Conservation (phyloP, 2,797 vertebrate genomes). For the Xenentodon cancila region DNA sequence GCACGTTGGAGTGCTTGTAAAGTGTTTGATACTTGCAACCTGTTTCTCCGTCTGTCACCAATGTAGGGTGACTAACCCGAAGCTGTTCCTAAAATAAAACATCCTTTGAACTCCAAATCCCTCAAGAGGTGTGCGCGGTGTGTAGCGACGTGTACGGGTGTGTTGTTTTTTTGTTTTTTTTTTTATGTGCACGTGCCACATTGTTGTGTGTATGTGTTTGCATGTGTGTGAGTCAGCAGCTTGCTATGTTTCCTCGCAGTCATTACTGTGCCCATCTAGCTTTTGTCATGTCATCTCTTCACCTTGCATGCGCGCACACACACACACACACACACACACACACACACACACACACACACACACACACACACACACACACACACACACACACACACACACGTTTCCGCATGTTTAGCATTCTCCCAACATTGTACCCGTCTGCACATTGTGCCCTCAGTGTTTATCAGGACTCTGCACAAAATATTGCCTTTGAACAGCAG, state of each 20-base stretch:
- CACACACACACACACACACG: background rate
- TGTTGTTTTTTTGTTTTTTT: no score
- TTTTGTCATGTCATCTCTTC: slow-evolving; percentile 9
- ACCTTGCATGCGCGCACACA: background rate
- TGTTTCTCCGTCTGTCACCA: slow-evolving; percentile 70
- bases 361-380: no score
- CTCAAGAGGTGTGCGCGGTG: slow-evolving; percentile 27
- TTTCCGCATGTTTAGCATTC: slow-evolving; percentile 6
- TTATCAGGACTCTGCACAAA: slow-evolving; percentile 30
- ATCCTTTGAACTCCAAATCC: slow-evolving; percentile 69
- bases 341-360: no score
- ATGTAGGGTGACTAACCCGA: slow-evolving; percentile 65
- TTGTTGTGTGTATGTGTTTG: background rate
- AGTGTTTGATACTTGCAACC: slow-evolving; percentile 70
- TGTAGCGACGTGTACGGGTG: background rate
- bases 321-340: background rate
- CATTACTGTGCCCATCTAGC: slow-evolving; percentile 33
- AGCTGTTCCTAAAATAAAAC: slow-evolving; percentile 70
- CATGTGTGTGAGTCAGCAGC: slow-evolving; percentile 18
- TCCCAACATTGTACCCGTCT: slow-evolving; percentile 12
- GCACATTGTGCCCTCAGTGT: slow-evolving; percentile 23
- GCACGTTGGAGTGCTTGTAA: slow-evolving; percentile 35
- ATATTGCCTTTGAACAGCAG: slow-evolving; percentile 11
- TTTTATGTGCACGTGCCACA: background rate
- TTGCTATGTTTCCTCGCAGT: slow-evolving; percentile 22